Evolutionary conservation across 2,113 vertebrate genomes (phyloP).

Genomic region (Archilochus colubris): DNA sequence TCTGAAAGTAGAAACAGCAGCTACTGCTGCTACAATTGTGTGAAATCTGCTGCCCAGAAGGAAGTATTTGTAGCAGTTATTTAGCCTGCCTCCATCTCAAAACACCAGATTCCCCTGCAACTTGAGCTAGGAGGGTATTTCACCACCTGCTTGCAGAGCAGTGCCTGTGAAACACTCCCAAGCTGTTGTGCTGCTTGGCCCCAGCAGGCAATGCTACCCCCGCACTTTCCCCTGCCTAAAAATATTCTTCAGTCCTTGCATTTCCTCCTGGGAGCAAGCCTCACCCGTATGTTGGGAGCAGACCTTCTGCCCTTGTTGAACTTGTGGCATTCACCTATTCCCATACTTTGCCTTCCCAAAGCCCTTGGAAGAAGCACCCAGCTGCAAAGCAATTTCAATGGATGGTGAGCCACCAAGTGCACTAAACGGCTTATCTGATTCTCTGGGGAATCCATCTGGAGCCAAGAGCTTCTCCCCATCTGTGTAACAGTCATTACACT

Average conservation of each 20-base stretch:
- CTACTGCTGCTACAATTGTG: not conserved
- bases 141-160: slow-evolving; percentile 6
- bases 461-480: slow-evolving; percentile 32
- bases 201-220: not conserved
- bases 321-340: not conserved
- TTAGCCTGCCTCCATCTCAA: not conserved
- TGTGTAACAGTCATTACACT: not conserved
- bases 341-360: not conserved
- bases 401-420: not conserved
- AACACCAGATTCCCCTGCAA: not conserved
- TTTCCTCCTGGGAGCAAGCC: not conserved
- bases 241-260: not conserved
- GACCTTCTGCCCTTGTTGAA: not conserved
- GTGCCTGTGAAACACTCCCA: not conserved
- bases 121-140: slow-evolving; percentile 8
- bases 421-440: slow-evolving; percentile 64
- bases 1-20: slow-evolving; percentile 15
- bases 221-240: not conserved
- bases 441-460: slow-evolving; percentile 56
- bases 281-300: not conserved
- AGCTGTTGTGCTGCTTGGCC: not conserved
- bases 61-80: not conserved
- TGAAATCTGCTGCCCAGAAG: slow-evolving; percentile 9
- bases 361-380: not conserved
- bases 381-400: slow-evolving; percentile 45